Conservation (phyloP, 1,140 invertebrate genomes). For the Apolygus lucorum region DNA sequence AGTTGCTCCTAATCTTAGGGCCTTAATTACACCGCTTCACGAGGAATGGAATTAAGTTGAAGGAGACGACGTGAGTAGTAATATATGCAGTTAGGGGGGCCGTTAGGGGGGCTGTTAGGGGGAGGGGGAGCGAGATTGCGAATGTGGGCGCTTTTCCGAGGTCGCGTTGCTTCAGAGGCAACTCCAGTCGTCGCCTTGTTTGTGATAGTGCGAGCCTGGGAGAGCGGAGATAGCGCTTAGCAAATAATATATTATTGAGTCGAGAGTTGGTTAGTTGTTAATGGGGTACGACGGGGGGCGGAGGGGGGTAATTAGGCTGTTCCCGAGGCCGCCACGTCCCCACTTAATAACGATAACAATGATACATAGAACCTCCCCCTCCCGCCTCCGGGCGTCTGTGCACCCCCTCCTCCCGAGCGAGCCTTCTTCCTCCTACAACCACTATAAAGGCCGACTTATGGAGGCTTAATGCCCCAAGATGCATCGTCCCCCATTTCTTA, state of each 20-base stretch:
- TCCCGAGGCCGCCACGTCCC: slow-evolving; percentile 17
- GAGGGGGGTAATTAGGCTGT: slow-evolving; percentile 18
- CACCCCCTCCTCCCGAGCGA: neutral
- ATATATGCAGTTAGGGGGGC: neutral
- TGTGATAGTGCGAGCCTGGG: slow-evolving; percentile 9
- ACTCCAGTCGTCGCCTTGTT: slow-evolving; percentile 3
- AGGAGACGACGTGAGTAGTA: neutral
- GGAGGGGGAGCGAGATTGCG: neutral
- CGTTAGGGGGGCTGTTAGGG: neutral
- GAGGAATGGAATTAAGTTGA: slow-evolving; percentile 11
- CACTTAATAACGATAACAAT: slow-evolving; percentile 24
- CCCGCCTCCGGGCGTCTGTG: neutral
- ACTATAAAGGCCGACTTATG: slow-evolving; percentile 4
- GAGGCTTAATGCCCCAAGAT: slow-evolving; percentile 11
- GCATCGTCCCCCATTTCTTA: slow-evolving; percentile 12
- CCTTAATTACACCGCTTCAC: slow-evolving; percentile 4
- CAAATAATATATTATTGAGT: slow-evolving; percentile 24
- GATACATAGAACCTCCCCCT: slow-evolving; percentile 8
- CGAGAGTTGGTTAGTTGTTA: slow-evolving; percentile 24
- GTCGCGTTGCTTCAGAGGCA: neutral
- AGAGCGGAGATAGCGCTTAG: slow-evolving; percentile 15
- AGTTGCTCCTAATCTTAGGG: neutral
- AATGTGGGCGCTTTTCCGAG: neutral
- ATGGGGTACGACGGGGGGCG: neutral
- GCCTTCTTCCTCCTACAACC: neutral